Evolutionary conservation across 2,888 invertebrate genomes (phyloP), one percentile per base, ranked within the genome.

Genomic region (Leptopilina syphax): DNA sequence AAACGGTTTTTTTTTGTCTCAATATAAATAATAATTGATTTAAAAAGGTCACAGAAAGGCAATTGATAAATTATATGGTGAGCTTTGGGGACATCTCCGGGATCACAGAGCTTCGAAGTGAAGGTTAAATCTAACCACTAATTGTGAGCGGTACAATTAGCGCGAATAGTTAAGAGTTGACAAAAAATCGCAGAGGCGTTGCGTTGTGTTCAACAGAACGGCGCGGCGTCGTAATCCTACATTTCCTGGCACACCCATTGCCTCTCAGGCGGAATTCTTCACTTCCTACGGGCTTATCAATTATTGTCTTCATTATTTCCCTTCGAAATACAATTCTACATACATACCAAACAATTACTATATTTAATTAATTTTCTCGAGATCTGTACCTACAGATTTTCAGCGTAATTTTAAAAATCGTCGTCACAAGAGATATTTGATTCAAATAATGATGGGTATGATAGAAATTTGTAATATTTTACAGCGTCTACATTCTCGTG

Each of bases 231-330:
- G 79, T 67, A 80, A 81, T 79, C 80, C 63, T 84, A 86, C 87
- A 86, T 88, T 89, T 87, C 85, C 88, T 81, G 85, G 84, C 89
- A 86, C 89, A 88, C 89, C 88, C 88, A 89, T 89, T 89, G 88
- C 83, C 83, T 83, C 81, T 83, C 80, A 83, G 47, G 9, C 8
- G 84, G 79, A 79, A 85, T 83, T 83, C 81, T 81, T 82, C 65
- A 78, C 88, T 80, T 88, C 88, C 87, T 88, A 88, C 88, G 85
- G 84, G 84, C 81, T 85, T 83, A 85, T 85, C 85, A 86, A 88
- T 87, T 86, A 88, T 86, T 86, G 87, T 88, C 83, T 84, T 86
- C 85, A 85, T 88, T 87, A 87, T 83, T 82, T 86, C 77, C n/a
- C 8, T 18, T 60, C 18, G 3, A 34, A 34, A 34, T 34, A 34